Conservation (phyloP, 2,113 vertebrate genomes). For the Carettochelys insculpta region DNA sequence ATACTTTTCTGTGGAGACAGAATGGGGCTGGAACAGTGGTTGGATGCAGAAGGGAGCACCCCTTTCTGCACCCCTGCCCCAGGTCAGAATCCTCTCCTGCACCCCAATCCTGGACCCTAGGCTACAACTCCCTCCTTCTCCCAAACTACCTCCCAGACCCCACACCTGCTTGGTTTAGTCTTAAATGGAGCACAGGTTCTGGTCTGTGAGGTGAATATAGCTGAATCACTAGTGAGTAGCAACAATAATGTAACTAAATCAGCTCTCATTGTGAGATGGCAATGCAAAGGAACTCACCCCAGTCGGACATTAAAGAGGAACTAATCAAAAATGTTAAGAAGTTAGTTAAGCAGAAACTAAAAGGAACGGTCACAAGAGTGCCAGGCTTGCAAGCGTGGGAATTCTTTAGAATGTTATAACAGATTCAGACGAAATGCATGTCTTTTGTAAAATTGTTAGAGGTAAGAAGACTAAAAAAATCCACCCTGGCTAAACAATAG, state of each 20-base stretch:
- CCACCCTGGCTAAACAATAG: not conserved
- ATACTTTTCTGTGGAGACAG: too few relatives aligned
- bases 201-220: not conserved
- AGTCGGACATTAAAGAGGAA: not conserved
- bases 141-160: too few relatives aligned
- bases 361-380: not conserved
- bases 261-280: not conserved
- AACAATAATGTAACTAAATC: not conserved
- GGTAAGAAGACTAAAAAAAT: not conserved
- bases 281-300: not conserved
- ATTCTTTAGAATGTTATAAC: not conserved
- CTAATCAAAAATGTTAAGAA: not conserved
- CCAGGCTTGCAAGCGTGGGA: not conserved
- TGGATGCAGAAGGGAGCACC: too few relatives aligned
- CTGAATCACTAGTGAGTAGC: not conserved
- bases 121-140: too few relatives aligned
- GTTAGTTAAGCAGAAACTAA: not conserved
- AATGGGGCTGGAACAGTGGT: too few relatives aligned
- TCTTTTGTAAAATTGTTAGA: too few relatives aligned
- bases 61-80: too few relatives aligned
- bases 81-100: too few relatives aligned
- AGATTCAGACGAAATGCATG: not conserved
- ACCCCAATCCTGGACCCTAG: too few relatives aligned
- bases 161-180: not conserved
- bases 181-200: not conserved